These are phyloP conservation scores for Callinectes sapidus DNA, from an alignment of 2,888 invertebrate species.

Conservation along the genomic window DNA sequence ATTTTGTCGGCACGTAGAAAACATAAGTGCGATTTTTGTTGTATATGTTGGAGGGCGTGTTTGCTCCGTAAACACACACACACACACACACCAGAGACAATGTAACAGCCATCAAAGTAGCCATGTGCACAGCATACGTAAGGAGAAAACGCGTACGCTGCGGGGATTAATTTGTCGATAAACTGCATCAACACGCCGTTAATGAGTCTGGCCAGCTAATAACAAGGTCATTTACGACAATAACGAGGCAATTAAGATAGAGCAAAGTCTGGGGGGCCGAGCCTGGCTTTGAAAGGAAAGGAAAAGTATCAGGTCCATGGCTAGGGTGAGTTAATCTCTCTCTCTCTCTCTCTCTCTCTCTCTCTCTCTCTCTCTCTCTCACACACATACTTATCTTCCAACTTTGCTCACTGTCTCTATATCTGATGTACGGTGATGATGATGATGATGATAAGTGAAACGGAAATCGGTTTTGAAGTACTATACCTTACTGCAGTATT, in stretches of 20 bases:
- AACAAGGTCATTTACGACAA: neutral
- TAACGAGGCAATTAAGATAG: conserved; percentile 5
- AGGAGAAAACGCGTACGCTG: neutral
- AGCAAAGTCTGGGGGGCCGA: neutral
- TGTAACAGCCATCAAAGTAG: neutral
- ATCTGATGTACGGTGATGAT: neutral
- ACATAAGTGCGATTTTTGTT: neutral
- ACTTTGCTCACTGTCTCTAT: neutral
- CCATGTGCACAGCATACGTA: neutral
- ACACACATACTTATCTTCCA: neutral
- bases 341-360: conserved; percentile 25
- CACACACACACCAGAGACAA: conserved; percentile 7
- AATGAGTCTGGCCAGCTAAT: conserved; percentile 7
- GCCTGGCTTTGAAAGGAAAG: neutral
- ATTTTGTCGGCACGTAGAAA: neutral
- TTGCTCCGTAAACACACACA: neutral
- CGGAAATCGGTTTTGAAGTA: too few relatives aligned
- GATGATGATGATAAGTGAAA: neutral
- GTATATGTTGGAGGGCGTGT: neutral
- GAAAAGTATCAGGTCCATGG: neutral
- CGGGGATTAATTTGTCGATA: conserved; percentile 25
- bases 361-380: conserved; percentile 22
- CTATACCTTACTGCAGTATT: too few relatives aligned
- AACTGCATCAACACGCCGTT: conserved; percentile 15
- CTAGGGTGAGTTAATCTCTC: neutral